Conservation (phyloP, 2,797 vertebrate genomes). For the Mus minutoides region DNA sequence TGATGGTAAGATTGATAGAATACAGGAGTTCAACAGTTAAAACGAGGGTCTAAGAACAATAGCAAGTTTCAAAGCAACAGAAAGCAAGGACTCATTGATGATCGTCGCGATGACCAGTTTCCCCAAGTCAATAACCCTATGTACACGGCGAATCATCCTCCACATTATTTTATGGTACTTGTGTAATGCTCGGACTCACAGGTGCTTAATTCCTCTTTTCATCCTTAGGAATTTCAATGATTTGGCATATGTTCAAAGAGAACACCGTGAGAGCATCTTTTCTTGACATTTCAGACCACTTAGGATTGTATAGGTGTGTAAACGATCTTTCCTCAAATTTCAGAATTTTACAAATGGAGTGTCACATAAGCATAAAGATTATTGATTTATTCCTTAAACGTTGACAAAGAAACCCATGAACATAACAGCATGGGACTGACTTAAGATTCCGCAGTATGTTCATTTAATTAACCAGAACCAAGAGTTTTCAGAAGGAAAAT, state of each 20-base stretch:
- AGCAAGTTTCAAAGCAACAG: neutral
- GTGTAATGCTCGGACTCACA: neutral
- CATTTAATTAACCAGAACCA: conserved; percentile 67
- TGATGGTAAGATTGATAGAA: neutral
- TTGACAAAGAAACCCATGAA: neutral
- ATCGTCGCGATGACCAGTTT: neutral
- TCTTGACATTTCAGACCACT: neutral
- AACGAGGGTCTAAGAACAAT: neutral
- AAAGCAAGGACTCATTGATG: neutral
- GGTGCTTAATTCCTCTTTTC: neutral
- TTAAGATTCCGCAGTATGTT: conserved; percentile 31
- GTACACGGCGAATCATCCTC: neutral
- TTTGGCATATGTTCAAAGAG: neutral
- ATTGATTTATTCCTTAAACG: neutral
- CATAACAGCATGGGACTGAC: neutral
- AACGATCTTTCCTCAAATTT: neutral
- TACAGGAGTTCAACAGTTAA: neutral
- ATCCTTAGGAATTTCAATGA: neutral
- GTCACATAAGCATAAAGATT: neutral
- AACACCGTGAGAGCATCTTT: neutral
- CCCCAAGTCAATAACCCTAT: neutral
- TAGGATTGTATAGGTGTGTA: neutral
- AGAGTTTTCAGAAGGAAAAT: conserved; percentile 11
- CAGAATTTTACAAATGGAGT: neutral
- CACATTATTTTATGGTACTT: neutral